A percentile compares a stretch with the other conserved stretches of the same genome.
Conservation (phyloP, 1,140 invertebrate genomes). For the Teleopsis dalmanni region DNA sequence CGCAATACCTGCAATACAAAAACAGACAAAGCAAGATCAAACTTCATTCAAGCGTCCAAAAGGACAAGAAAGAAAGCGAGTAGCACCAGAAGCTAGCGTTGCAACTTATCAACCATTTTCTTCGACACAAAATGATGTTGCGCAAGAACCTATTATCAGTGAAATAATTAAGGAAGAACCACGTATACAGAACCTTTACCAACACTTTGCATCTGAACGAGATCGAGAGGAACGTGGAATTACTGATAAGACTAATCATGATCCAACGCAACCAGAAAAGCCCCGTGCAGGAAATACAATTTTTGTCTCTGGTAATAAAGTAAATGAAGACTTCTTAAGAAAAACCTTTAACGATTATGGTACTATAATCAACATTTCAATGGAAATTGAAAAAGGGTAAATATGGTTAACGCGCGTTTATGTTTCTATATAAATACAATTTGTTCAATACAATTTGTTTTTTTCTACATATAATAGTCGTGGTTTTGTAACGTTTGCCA, state of each 20-base stretch:
- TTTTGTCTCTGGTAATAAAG: slow-evolving; percentile 73
- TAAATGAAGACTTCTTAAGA: slow-evolving; percentile 74
- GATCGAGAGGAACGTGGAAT: slow-evolving; percentile 49
- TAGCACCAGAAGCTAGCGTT: slow-evolving; percentile 61
- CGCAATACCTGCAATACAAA: slow-evolving; percentile 76
- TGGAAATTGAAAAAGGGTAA: slow-evolving; percentile 83
- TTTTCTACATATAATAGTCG: slow-evolving; percentile 46
- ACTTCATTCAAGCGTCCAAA: slow-evolving; percentile 73
- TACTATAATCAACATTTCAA: slow-evolving; percentile 77
- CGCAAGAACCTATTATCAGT: slow-evolving; percentile 41
- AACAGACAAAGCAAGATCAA: slow-evolving; percentile 72
- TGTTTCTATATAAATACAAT: slow-evolving; percentile 4
- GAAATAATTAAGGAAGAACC: slow-evolving; percentile 43
- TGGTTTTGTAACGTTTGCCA: slow-evolving; percentile 90
- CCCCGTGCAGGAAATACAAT: slow-evolving; percentile 75
- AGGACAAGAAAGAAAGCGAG: slow-evolving; percentile 63
- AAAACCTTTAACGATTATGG: slow-evolving; percentile 73
- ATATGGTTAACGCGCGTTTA: slow-evolving; percentile 8
- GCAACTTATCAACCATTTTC: slow-evolving; percentile 87
- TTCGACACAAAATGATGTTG: slow-evolving; percentile 56
- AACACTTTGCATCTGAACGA: slow-evolving; percentile 77
- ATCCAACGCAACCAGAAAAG: slow-evolving; percentile 49
- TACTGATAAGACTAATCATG: slow-evolving; percentile 46
- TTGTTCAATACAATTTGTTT: not conserved
- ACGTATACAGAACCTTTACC: slow-evolving; percentile 66